Evolutionary conservation across 2,888 invertebrate genomes (phyloP), one percentile per base, ranked within the genome.

Genomic region (Andrena camellia): DNA sequence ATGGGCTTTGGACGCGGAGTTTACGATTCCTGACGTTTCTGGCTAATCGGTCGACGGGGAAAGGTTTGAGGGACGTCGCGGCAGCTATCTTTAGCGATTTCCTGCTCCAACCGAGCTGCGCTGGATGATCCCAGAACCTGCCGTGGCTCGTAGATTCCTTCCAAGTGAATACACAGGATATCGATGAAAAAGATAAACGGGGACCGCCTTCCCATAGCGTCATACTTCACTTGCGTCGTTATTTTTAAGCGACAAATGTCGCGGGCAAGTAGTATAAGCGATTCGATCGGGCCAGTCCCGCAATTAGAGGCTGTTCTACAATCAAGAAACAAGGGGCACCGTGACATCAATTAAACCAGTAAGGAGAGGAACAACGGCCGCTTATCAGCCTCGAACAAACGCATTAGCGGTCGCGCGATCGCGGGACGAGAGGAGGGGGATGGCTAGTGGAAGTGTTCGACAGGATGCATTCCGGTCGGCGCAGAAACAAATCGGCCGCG

Each of bases 291-390:
- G 13, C 23, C 23, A 4, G 20, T 26, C 26, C 23, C 23, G 54
- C 54, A 68, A 54, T 54, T 54, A 68, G 33, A 33, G 50, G 17
- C 35, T 29, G 29, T 13, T 50, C 23, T 54, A 68, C 54, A 57
- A 68, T 68, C 50, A 68, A 54, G 68, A 68, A 68, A 68, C 68
- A 17, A 23, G 23, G 1, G 26, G 23, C 4, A 26, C 23, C 20
- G 50, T 35, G 57, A 54, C 54, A 50, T 50, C 31, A 68, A 60
- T 70, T 70, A 60, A 35, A 48, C 60, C 60, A 35, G 33, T 57
- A 59, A 59, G 69, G 54, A 60, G 62, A 62, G 50, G 10, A 62
- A 71, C 48, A 71, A 62, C 71, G 62, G 31, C 35, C 26, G 69
- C 59, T 50, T 60, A 62, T 71, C 71, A 57, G 42, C 29, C 42